Evolutionary conservation across 2,888 invertebrate species (phyloP).

Genomic region (Prenolepis imparis): DNA sequence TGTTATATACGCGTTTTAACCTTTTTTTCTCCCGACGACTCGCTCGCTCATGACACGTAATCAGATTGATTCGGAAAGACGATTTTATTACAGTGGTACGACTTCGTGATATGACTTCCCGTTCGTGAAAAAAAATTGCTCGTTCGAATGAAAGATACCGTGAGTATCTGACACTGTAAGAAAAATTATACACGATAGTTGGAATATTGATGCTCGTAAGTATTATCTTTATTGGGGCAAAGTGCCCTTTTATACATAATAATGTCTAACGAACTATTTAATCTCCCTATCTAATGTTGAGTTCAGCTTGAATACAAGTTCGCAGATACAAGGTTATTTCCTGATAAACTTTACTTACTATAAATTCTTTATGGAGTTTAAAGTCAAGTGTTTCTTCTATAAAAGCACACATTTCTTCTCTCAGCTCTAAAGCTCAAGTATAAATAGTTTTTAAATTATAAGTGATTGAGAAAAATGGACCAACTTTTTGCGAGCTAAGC

Average conservation of each 20-base stretch:
- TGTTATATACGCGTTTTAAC: slow-evolving; percentile 62
- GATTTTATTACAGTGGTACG: background rate
- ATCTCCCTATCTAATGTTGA: background rate
- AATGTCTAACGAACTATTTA: background rate
- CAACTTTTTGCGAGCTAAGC: background rate
- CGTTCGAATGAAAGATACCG: background rate
- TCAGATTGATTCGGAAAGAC: background rate
- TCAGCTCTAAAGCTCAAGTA: background rate
- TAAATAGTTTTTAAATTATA: slow-evolving; percentile 6
- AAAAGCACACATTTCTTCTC: background rate
- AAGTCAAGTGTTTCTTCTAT: background rate
- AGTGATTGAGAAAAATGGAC: background rate
- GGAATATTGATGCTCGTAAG: background rate
- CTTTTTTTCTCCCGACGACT: slow-evolving; percentile 27
- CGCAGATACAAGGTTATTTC: background rate
- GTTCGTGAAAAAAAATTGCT: background rate
- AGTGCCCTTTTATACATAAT: background rate
- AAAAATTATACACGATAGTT: background rate
- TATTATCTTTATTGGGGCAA: background rate
- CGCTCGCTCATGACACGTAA: slow-evolving; percentile 26
- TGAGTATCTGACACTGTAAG: background rate
- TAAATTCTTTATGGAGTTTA: background rate
- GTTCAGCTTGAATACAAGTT: background rate
- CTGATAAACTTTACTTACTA: background rate
- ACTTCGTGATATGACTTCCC: background rate